Base-by-base conservation (phyloP, 2,113 vertebrate genomes). In the Turdus rufiventris region DNA sequence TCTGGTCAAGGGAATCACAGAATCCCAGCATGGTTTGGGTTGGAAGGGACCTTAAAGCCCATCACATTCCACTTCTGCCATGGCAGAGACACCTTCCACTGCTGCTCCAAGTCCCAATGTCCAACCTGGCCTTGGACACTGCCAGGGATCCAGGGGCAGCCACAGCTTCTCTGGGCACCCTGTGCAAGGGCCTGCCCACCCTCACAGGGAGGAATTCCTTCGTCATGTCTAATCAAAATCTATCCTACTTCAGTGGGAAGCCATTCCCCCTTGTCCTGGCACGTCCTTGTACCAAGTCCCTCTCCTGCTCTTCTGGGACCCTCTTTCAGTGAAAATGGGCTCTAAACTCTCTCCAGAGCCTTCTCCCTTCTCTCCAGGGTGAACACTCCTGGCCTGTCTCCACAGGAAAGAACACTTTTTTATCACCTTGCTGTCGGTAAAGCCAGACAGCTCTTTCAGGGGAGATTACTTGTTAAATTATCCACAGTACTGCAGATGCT, bases 401-500 rank as follows among this genome's bases (percentile, higher is more conserved):
- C 58, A 33, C 0, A 65, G 58, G 33, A 65, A 42, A 47, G 34
- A 31, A 42, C 20, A 7, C 70, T 80, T 89, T 89, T 47, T 58
- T 74, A 38, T 77, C 83, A 65, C 42, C 23, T 50, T 74, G 72
- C 75, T 93, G 38, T 48, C 33, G 67, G 70, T 31, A 62, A 82
- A 94, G 40, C 48, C 43, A 91, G 73, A 61, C 29, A 34, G 54
- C 56, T 85, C n/a, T 88, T 93, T 53, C 67, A 53, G 76, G 36
- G 18, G 29, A 71, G 26, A 61, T 78, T 6, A 48, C 78, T 61
- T 45, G 74, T 91, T 96, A 74, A 54, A 91, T 91, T 66, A 40
- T 53, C 90, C 57, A 5, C 21, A 68, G 60, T 62, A 36, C 61
- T 60, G 8, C 95, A 97, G 96, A 89, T 89, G 95, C 85, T 77